Conservation (phyloP, 2,888 invertebrate genomes). For the Baccha elongata region DNA sequence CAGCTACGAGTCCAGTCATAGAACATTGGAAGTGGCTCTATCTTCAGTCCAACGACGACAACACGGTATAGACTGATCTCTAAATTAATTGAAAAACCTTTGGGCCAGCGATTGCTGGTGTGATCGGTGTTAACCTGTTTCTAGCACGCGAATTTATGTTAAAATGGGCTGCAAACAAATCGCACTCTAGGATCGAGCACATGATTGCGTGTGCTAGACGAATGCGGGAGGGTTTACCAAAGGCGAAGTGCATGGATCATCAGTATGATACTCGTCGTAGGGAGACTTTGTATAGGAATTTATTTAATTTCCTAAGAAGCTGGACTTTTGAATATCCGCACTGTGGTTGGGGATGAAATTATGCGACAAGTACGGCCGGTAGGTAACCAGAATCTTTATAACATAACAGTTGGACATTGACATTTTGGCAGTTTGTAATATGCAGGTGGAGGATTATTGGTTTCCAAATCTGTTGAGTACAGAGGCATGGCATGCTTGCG, state of each 20-base stretch:
- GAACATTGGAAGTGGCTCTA: constrained; percentile 2
- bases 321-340: constrained; percentile 57
- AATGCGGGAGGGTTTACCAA: not conserved
- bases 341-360: constrained; percentile 38
- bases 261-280: not conserved
- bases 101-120: constrained; percentile 61
- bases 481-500: no score
- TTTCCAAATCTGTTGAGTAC: no score
- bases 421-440: constrained; percentile 67
- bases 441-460: no score
- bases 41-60: not conserved
- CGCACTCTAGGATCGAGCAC: constrained; percentile 6
- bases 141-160: constrained; percentile 74
- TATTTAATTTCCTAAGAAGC: constrained; percentile 52
- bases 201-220: constrained; percentile 31
- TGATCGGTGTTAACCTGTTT: constrained; percentile 69
- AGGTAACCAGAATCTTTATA: constrained; percentile 52
- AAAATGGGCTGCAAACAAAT: constrained; percentile 63
- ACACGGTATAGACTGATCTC: constrained; percentile 58
- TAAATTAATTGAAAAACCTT: constrained; percentile 75
- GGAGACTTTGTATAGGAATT: constrained; percentile 26
- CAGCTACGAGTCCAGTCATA: constrained; percentile 26
- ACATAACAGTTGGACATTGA: constrained; percentile 59
- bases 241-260: not conserved
- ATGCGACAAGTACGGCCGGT: constrained; percentile 43